A percentile compares a stretch with the other conserved stretches of the same genome.
Evolutionary conservation across 2,797 vertebrate genomes (phyloP).

Genomic region (Ataeniobius toweri): DNA sequence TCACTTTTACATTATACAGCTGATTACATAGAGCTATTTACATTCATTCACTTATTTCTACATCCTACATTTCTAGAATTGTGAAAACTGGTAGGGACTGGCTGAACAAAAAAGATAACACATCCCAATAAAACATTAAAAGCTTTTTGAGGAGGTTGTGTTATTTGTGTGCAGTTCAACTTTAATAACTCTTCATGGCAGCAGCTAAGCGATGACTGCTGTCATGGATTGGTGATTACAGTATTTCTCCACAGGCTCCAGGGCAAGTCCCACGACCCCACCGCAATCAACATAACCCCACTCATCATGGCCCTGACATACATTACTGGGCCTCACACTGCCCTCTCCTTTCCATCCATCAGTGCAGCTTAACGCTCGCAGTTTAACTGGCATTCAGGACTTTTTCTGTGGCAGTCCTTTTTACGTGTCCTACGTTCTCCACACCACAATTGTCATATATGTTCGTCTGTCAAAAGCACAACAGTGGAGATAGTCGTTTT

Average conservation of each 20-base stretch:
- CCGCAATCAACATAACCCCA: constrained; percentile 50
- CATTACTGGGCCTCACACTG: constrained; percentile 24
- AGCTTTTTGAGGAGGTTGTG: constrained; percentile 14
- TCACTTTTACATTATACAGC: too few species aligned
- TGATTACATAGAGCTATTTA: too few species aligned
- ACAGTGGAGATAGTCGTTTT: constrained; percentile 16
- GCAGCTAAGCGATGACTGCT: constrained; percentile 20
- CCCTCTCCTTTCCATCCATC: constrained; percentile 22
- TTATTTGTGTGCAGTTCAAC: constrained; percentile 12
- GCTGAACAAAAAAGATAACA: neutral
- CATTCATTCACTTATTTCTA: neutral
- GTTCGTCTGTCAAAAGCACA: constrained; percentile 4
- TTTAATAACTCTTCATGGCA: constrained; percentile 30
- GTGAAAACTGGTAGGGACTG: neutral
- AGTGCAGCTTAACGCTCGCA: constrained; percentile 9
- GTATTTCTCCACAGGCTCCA: constrained; percentile 33
- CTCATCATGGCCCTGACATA: constrained; percentile 38
- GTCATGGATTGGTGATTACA: constrained; percentile 40
- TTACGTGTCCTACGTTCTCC: constrained; percentile 18
- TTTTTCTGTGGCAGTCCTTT: constrained; percentile 39
- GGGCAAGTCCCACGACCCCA: constrained; percentile 41
- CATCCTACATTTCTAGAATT: neutral
- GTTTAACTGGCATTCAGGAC: constrained; percentile 27
- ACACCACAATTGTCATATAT: constrained; percentile 7
- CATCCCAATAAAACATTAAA: constrained; percentile 5